Evolutionary conservation across 2,888 invertebrate species (phyloP).

Genomic region (Pyrrhia umbra): DNA sequence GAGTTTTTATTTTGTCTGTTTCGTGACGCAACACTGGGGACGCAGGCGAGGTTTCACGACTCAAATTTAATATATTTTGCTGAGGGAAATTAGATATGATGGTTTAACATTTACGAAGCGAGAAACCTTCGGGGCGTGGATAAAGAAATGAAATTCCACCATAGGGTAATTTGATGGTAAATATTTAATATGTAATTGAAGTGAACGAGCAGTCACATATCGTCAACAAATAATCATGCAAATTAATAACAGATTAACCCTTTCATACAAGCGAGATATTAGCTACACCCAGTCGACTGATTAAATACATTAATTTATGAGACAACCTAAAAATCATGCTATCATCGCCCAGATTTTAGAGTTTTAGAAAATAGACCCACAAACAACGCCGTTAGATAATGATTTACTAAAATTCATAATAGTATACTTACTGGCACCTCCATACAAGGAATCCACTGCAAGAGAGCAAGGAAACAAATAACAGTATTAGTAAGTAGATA

Average conservation of each 20-base stretch:
- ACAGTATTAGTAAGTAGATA: conserved; percentile 78
- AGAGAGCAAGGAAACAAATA: conserved; percentile 80
- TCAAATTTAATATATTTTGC: conserved; percentile 77
- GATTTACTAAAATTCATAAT: conserved; percentile 42
- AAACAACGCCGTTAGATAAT: conserved; percentile 55
- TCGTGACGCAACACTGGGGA: conserved; percentile 64
- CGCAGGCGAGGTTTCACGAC: conserved; percentile 62
- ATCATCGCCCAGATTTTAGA: conserved; percentile 45
- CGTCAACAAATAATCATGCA: conserved; percentile 51
- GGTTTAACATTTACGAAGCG: conserved; percentile 66
- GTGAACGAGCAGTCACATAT: conserved; percentile 38
- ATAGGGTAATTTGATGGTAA: conserved; percentile 53
- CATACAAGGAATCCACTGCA: conserved; percentile 94
- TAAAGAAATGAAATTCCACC: conserved; percentile 66
- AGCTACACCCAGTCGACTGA: conserved; percentile 42
- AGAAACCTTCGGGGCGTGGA: conserved; percentile 60
- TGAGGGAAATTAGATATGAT: conserved; percentile 73
- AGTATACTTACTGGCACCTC: conserved; percentile 92
- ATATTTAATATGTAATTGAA: conserved; percentile 56
- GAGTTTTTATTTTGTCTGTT: conserved; percentile 75
- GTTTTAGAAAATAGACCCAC: conserved; percentile 47
- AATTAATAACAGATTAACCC: conserved; percentile 41
- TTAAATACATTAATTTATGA: conserved; percentile 43
- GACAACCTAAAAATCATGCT: conserved; percentile 57
- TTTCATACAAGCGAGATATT: conserved; percentile 37